These are phyloP conservation scores for Hirtodrosophila histrioides DNA, from an alignment of 2,888 invertebrate genomes.

Conservation along the genomic window DNA sequence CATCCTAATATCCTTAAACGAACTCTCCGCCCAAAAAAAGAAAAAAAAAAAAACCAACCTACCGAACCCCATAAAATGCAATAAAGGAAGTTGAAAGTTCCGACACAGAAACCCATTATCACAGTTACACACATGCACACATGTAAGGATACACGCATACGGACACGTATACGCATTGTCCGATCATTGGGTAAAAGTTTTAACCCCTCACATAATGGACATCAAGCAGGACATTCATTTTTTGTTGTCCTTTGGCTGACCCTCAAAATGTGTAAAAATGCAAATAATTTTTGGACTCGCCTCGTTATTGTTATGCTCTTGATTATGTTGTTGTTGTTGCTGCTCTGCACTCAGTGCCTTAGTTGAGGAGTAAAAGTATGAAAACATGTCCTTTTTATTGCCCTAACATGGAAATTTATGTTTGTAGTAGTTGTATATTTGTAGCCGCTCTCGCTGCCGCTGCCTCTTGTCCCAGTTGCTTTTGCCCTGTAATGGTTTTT, in stretches of 20 bases:
- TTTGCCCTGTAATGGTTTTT: constrained; percentile 20
- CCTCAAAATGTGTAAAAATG: constrained; percentile 80
- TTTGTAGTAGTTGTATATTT: constrained; percentile 55
- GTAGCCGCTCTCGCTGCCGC: constrained; percentile 1
- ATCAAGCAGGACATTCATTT: constrained; percentile 71
- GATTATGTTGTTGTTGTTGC: constrained; percentile 70
- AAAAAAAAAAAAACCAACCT: constrained; percentile 19
- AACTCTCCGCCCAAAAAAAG: constrained; percentile 39
- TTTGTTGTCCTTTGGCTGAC: constrained; percentile 70
- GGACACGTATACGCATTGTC: constrained; percentile 44
- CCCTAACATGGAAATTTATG: constrained; percentile 80
- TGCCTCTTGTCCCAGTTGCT: constrained; percentile 20
- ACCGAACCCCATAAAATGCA: constrained; percentile 77
- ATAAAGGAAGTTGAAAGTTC: constrained; percentile 81
- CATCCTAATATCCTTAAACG: constrained; percentile 45
- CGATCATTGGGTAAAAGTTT: constrained; percentile 67
- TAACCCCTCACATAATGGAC: constrained; percentile 74
- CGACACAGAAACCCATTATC: constrained; percentile 81
- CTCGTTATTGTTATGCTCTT: constrained; percentile 78
- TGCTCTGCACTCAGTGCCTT: constrained; percentile 38
- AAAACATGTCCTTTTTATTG: constrained; percentile 80
- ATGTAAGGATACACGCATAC: constrained; percentile 12
- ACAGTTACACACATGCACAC: constrained; percentile 59
- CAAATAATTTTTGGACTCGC: constrained; percentile 70
- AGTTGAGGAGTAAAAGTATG: constrained; percentile 38